Percentiles rank a stretch among this genome's conserved stretches.
These are phyloP conservation scores for Samia ricini DNA, from an alignment of 1,140 invertebrate species.

Conservation along the genomic window DNA sequence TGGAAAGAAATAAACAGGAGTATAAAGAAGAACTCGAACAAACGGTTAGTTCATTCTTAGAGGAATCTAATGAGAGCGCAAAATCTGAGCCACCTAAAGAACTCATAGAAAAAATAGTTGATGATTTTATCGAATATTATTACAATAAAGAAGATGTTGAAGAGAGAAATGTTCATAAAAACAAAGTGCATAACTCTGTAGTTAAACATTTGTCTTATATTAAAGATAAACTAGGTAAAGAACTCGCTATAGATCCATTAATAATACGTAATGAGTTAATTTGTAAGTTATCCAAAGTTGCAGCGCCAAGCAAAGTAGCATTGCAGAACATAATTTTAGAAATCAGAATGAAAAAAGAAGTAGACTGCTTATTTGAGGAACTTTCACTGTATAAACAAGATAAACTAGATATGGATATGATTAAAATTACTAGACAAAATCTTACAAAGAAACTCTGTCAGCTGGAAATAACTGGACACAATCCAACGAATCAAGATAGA, in stretches of 20 bases:
- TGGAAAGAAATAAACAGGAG: conserved; percentile 31
- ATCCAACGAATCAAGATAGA: conserved; percentile 22
- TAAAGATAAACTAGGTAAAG: conserved; percentile 9
- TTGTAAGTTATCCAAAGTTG: conserved; percentile 42
- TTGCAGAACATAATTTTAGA: conserved; percentile 37
- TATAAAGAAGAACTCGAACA: conserved; percentile 42
- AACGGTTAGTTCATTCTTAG: conserved; percentile 29
- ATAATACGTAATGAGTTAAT: conserved; percentile 36
- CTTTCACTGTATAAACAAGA: conserved; percentile 17
- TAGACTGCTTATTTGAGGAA: conserved; percentile 36
- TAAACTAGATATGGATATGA: conserved; percentile 13
- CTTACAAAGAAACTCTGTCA: conserved; percentile 35
- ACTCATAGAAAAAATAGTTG: conserved; percentile 37
- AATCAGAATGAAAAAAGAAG: conserved; percentile 39
- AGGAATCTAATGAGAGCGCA: conserved; percentile 13
- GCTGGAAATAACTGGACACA: conserved; percentile 31
- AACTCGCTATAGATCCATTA: conserved; percentile 22
- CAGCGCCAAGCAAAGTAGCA: conserved; percentile 20
- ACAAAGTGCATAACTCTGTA: conserved; percentile 27
- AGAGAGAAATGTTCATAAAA: conserved; percentile 30
- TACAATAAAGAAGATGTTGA: conserved; percentile 32
- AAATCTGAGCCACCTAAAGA: conserved; percentile 18
- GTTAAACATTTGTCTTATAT: conserved; percentile 23
- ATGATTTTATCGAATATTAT: conserved; percentile 39
- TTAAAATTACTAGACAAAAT: conserved; percentile 27